phyloP scores from a whole-genome alignment of 2,888 invertebrate species.

The Steinernema scapterisci region DNA sequence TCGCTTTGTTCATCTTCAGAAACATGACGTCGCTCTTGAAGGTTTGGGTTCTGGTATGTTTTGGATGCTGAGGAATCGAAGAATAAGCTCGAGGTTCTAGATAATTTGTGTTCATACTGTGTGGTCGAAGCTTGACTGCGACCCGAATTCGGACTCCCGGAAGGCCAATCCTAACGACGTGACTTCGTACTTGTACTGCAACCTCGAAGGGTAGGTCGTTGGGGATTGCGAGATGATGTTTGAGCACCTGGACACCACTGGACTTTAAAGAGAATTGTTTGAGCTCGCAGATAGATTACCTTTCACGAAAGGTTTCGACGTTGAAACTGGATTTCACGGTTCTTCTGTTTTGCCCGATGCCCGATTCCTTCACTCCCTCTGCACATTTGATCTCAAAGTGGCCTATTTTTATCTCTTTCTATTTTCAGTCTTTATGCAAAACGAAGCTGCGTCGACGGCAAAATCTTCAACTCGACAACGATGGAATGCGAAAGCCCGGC shows the following conservation, averaged over 20 bases:
- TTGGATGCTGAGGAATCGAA: background rate
- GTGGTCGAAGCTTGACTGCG: constrained; percentile 46
- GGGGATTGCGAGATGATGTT: background rate
- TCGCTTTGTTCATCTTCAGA: background rate
- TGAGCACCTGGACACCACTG: background rate
- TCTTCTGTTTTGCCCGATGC: too few species aligned
- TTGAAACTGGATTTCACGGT: too few species aligned
- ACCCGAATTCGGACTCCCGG: constrained; percentile 51
- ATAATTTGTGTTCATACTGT: background rate
- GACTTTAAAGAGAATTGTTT: background rate
- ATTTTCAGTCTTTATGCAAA: constrained; percentile 54
- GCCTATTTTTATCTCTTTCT: too few species aligned
- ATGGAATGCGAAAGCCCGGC: constrained; percentile 50
- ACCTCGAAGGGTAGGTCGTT: constrained; percentile 58
- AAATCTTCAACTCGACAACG: constrained; percentile 55
- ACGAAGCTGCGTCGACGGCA: constrained; percentile 60
- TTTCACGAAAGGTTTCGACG: too few species aligned
- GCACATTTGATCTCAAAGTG: too few species aligned
- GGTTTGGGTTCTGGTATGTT: background rate
- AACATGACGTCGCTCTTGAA: constrained; percentile 11
- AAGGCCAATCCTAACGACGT: constrained; percentile 58
- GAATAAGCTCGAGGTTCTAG: background rate
- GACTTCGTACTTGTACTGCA: constrained; percentile 63
- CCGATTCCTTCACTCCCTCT: too few species aligned
- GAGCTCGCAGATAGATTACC: too few species aligned